Evolutionary conservation across 2,113 vertebrate genomes (phyloP).

Genomic region (Xenotilapia longispinis): DNA sequence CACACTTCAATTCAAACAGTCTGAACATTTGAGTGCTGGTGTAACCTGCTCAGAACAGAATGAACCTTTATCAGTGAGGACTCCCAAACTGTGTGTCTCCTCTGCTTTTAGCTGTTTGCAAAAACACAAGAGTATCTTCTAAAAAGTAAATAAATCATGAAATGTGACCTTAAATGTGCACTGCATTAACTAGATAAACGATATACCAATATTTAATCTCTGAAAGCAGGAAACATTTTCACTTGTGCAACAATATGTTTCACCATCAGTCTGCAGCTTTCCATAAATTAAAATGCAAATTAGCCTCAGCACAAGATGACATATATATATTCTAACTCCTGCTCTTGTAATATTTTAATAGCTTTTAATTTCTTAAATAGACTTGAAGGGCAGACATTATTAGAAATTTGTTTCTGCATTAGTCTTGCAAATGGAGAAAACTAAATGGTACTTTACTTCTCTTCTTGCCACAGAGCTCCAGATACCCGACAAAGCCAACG

Average conservation of each 20-base stretch:
- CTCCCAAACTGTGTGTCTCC: accelerated
- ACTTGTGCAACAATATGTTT: background rate
- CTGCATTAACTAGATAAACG: background rate
- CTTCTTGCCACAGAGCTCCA: conserved; percentile 73
- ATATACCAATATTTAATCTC: background rate
- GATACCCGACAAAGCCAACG: conserved; percentile 83
- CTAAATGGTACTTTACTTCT: background rate
- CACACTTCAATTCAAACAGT: background rate
- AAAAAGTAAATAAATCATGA: background rate
- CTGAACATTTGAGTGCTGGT: background rate
- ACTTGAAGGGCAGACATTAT: background rate
- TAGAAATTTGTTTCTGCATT: background rate
- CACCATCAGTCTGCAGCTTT: background rate
- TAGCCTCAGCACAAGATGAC: background rate
- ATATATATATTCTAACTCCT: background rate
- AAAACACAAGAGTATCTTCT: background rate
- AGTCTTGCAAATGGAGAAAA: background rate
- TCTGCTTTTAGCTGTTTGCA: background rate
- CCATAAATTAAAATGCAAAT: background rate
- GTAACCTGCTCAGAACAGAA: background rate
- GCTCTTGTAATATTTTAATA: background rate
- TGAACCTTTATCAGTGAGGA: background rate
- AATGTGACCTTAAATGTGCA: background rate
- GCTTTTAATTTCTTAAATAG: background rate
- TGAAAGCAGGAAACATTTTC: background rate